Base-by-base conservation (phyloP, 1,140 invertebrate species). In the Drosophila ananassae region DNA sequence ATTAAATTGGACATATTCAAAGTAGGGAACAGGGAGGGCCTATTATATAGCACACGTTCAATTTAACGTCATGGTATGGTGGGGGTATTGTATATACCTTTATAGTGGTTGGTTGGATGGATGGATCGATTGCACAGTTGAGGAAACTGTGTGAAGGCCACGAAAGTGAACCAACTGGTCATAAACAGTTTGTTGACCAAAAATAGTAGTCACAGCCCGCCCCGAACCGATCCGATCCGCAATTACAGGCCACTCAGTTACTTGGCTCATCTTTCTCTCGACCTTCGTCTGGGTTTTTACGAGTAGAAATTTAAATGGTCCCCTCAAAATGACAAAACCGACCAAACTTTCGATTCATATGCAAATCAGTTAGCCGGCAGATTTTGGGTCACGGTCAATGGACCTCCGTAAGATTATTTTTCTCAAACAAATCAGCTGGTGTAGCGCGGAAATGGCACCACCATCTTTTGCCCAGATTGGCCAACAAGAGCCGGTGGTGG, bases 151-250 rank as follows among this genome's bases (percentile, higher is more conserved):
- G 83, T 89, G 83, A 89, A 89, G 83, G 83, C 83, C 83, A 89
- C 77, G 83, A 89, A 89, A 89, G 83, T 89, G 79, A 89, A 89
- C 75, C 71, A 87, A 85, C 81, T 80, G 79, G 81, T 77, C 71
- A 72, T 82, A 82, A 85, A 85, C 55, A 85, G 81, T 85, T 87
- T 87, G 83, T 87, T 87, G 83, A 89, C 83, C 83, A 87, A 87
- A 87, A 62, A 60, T 60, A 48, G 30, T 41, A 7, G 54, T 63
- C 30, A 41, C 47, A 44, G 39, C 8, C 39, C 13, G 13, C 17
- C 8, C 10, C 56, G 44, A 47, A 32, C 21, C 41, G 44, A 64
- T 64, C 47, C 63, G 63, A 64, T 67, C 63, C 68, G 69, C 58
- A 62, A 63, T 73, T 54, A 63, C 71, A 53, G 66, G 66, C 47